Evolutionary conservation across 2,888 invertebrate species (phyloP).

Genomic region (Protonemura montana): DNA sequence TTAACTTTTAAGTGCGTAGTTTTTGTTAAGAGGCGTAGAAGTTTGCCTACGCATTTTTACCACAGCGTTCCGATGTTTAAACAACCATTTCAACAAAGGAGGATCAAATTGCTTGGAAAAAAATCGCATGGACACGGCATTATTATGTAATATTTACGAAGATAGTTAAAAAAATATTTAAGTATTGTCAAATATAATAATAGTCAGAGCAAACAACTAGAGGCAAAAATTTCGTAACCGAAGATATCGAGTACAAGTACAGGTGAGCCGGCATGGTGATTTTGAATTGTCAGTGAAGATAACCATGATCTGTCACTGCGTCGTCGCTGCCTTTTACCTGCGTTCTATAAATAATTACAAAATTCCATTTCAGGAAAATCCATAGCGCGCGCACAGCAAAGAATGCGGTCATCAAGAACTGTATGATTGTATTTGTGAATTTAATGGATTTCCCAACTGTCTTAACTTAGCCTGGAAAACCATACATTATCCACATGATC

Average conservation of each 20-base stretch:
- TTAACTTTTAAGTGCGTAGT: background rate
- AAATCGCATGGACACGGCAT: background rate
- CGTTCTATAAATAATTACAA: slow-evolving; percentile 20
- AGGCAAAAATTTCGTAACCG: background rate
- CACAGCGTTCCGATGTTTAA: background rate
- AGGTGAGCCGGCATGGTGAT: background rate
- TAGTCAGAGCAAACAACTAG: background rate
- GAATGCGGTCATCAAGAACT: slow-evolving; percentile 7
- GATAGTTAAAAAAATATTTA: slow-evolving; percentile 2
- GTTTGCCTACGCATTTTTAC: slow-evolving; percentile 7
- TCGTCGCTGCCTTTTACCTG: background rate
- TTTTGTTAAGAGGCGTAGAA: background rate
- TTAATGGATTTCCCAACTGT: slow-evolving; percentile 26
- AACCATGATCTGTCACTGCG: background rate
- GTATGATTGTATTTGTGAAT: slow-evolving; percentile 1
- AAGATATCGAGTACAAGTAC: background rate
- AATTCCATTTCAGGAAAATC: slow-evolving; percentile 24
- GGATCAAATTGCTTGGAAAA: background rate
- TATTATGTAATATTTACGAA: background rate
- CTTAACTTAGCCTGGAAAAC: background rate
- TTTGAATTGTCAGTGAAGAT: background rate
- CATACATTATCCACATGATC: background rate
- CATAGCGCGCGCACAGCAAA: background rate
- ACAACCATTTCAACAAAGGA: background rate
- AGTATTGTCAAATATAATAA: slow-evolving; percentile 3